Evolutionary conservation across 2,888 invertebrate species (phyloP).

Genomic region (Chaetogeoica ovagalla): DNA sequence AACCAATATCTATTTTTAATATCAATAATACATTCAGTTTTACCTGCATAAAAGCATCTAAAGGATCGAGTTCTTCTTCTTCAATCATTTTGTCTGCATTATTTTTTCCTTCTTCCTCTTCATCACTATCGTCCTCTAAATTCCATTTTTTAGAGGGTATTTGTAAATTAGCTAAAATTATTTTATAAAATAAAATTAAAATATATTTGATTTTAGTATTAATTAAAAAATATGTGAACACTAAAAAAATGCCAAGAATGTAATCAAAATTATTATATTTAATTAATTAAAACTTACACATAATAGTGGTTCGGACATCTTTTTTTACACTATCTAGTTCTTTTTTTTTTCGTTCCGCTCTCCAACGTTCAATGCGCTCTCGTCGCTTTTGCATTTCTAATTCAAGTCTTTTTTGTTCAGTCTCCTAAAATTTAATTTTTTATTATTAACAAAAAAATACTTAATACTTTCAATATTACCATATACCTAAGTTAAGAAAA

Average conservation of each 20-base stretch:
- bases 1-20: not conserved
- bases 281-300: conserved; percentile 27
- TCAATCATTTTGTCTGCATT: conserved; percentile 57
- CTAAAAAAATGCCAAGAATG: not conserved
- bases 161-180: conserved; percentile 65
- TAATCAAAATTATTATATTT: not conserved
- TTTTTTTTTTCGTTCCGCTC: conserved; percentile 88
- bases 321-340: conserved; percentile 80
- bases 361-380: conserved; percentile 94
- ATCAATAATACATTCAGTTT: conserved; percentile 56
- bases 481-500: conserved; percentile 51
- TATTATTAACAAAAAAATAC: conserved; percentile 54
- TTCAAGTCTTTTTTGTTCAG: conserved; percentile 86
- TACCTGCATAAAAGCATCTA: conserved; percentile 97
- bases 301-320: conserved; percentile 67
- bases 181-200: conserved; percentile 1
- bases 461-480: conserved; percentile 40
- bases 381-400: conserved; percentile 93
- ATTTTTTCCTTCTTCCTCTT: conserved; percentile 67
- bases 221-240: not conserved
- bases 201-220: not conserved
- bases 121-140: conserved; percentile 93
- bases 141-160: conserved; percentile 84
- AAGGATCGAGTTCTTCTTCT: conserved; percentile 82
- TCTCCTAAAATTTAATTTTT: conserved; percentile 66